phyloP scores from a whole-genome alignment of 2,113 vertebrate species.

The Aegypius monachus region DNA sequence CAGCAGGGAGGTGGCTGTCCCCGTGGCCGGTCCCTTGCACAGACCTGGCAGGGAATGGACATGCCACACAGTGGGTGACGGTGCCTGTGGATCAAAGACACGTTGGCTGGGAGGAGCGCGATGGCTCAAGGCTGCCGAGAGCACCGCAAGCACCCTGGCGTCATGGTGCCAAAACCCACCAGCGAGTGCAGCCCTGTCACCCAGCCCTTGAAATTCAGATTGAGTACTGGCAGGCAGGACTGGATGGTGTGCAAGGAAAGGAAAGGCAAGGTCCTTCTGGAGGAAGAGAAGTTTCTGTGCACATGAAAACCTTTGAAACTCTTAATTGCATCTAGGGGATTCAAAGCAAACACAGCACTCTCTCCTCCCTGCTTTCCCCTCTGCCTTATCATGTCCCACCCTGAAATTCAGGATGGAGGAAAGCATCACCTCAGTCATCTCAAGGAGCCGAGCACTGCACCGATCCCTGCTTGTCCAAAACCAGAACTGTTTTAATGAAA shows the following conservation, averaged over 20 bases:
- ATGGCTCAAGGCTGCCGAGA: neutral
- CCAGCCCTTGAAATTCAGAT: neutral
- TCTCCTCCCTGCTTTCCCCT: neutral
- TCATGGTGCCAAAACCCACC: neutral
- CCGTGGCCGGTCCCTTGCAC: rapidly evolving
- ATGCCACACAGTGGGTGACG: rapidly evolving
- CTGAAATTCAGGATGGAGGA: neutral
- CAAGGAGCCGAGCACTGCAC: rapidly evolving
- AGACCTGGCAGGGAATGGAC: neutral
- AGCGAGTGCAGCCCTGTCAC: neutral
- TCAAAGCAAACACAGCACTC: neutral
- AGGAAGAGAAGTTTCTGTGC: neutral
- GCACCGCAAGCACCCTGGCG: neutral
- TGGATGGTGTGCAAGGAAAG: neutral
- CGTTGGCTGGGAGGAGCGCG: rapidly evolving
- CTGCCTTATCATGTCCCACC: neutral
- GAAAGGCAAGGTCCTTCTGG: neutral
- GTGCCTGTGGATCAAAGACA: rapidly evolving
- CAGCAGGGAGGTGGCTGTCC: neutral
- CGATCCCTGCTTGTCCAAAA: neutral
- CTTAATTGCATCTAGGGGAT: neutral
- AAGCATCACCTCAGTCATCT: neutral
- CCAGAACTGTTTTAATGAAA: neutral
- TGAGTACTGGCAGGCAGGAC: neutral
- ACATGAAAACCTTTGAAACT: neutral